phyloP scores from a whole-genome alignment of 35 echinoderm and acorn worm genomes.

The Ophiothrix spiculata region DNA sequence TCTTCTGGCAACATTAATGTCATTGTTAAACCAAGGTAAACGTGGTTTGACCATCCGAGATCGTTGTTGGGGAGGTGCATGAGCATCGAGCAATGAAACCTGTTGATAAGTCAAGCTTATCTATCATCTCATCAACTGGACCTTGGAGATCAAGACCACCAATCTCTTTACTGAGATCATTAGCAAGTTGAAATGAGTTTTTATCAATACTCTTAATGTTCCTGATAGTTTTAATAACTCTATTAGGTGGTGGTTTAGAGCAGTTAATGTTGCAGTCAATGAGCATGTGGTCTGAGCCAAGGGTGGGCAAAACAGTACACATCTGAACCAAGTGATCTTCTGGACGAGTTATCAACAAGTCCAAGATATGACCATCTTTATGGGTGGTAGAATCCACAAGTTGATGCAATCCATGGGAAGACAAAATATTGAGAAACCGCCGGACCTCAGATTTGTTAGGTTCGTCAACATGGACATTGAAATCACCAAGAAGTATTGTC shows the following conservation, averaged over 20 bases:
- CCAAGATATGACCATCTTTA: constrained; percentile 29
- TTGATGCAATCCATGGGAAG: constrained; percentile 17
- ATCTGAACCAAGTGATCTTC: not conserved
- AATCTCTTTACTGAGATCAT: not conserved
- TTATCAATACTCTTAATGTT: constrained; percentile 15
- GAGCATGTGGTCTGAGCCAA: not conserved
- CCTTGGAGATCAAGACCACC: not conserved
- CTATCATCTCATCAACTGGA: constrained; percentile 2
- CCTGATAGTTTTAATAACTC: not conserved
- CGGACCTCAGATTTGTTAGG: constrained; percentile 22
- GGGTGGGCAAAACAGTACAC: not conserved
- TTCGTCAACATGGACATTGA: constrained; percentile 60
- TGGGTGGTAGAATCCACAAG: constrained; percentile 46
- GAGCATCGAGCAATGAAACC: not conserved
- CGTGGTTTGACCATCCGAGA: not conserved
- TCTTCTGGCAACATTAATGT: constrained; percentile 7
- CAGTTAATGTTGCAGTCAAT: not conserved
- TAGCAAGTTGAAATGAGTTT: not conserved
- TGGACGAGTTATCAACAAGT: constrained; percentile 9
- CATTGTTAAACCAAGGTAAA: constrained; percentile 25
- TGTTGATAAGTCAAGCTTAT: not conserved
- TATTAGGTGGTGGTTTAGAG: not conserved
- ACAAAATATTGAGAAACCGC: constrained; percentile 19
- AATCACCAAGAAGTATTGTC: constrained; percentile 50
- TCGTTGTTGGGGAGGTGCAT: constrained; percentile 4